A percentile compares a stretch with the other conserved stretches of the same genome.
phyloP scores from a whole-genome alignment of 2,113 vertebrate genomes.

The Chamaea fasciata region DNA sequence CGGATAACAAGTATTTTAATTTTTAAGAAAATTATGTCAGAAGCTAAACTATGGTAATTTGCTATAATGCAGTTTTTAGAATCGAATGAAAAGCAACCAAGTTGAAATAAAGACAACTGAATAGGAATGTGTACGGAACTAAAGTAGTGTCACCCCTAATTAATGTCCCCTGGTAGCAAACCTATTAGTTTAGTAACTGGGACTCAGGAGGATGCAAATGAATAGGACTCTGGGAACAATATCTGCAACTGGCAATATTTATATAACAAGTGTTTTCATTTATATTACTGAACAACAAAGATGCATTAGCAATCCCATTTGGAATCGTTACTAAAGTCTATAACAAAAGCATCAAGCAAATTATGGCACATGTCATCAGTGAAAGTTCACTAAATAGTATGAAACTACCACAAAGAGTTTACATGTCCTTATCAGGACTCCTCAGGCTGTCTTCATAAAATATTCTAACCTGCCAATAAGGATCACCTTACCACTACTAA shows the following conservation, averaged over 20 bases:
- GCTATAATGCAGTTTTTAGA: slow-evolving; percentile 55
- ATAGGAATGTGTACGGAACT: not conserved
- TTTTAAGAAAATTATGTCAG: slow-evolving; percentile 55
- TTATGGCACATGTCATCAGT: not conserved
- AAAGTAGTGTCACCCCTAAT: slow-evolving; percentile 14
- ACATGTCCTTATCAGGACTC: not conserved
- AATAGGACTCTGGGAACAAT: not conserved
- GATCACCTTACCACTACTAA: not conserved
- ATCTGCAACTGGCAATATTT: slow-evolving; percentile 31
- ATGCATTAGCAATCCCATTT: slow-evolving; percentile 9
- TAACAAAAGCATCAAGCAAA: not conserved
- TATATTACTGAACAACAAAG: not conserved
- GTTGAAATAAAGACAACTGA: slow-evolving; percentile 52
- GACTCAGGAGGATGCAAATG: not conserved
- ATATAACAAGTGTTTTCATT: not conserved
- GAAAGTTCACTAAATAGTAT: not conserved
- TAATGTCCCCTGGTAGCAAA: slow-evolving; percentile 15
- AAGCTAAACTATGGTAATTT: slow-evolving; percentile 42
- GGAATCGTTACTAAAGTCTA: not conserved
- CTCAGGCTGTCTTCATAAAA: not conserved
- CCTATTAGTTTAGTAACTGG: slow-evolving; percentile 16
- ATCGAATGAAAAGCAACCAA: slow-evolving; percentile 64
- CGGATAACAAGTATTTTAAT: slow-evolving; percentile 67
- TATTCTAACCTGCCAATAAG: not conserved
- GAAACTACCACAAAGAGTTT: not conserved